Evolutionary conservation across 2,797 vertebrate species (phyloP).

Genomic region (Pipistrellus pygmaeus): DNA sequence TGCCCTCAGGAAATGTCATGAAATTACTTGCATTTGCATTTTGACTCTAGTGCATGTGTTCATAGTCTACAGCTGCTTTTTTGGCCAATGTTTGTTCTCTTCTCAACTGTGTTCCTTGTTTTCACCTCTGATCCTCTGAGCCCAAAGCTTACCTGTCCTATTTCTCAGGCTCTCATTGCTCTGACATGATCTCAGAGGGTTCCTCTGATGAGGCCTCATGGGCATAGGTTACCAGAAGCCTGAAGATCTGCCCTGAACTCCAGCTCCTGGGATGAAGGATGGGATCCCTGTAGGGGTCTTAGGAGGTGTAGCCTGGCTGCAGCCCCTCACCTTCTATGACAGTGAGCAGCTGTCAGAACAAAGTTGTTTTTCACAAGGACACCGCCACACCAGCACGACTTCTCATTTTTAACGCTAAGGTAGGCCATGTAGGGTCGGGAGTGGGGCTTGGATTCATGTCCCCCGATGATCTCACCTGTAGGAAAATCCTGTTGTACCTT

Average conservation of each 20-base stretch:
- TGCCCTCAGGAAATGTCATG: background rate
- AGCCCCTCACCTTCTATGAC: background rate
- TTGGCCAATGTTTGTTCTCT: too few species aligned
- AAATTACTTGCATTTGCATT: background rate
- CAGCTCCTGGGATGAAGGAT: background rate
- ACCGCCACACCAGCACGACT: background rate
- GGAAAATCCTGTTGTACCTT: background rate
- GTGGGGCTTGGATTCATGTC: conserved; percentile 71
- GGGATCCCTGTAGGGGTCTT: background rate
- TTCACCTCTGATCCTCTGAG: background rate
- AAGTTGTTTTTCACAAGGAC: conserved; percentile 73
- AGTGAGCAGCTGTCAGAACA: conserved; percentile 81
- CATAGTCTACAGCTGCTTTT: background rate
- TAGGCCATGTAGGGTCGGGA: conserved; percentile 76
- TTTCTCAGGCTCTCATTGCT: background rate
- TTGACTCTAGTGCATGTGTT: background rate
- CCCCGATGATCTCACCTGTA: conserved; percentile 77
- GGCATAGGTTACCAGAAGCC: background rate
- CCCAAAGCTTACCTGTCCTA: background rate
- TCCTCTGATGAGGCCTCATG: background rate
- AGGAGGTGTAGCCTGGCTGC: fast-evolving
- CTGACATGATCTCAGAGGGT: background rate
- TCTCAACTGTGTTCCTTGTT: background rate
- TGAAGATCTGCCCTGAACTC: background rate
- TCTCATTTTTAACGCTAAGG: fast-evolving